Conservation (phyloP, 2,888 invertebrate species). For the Ommatoiulus sabulosus region DNA sequence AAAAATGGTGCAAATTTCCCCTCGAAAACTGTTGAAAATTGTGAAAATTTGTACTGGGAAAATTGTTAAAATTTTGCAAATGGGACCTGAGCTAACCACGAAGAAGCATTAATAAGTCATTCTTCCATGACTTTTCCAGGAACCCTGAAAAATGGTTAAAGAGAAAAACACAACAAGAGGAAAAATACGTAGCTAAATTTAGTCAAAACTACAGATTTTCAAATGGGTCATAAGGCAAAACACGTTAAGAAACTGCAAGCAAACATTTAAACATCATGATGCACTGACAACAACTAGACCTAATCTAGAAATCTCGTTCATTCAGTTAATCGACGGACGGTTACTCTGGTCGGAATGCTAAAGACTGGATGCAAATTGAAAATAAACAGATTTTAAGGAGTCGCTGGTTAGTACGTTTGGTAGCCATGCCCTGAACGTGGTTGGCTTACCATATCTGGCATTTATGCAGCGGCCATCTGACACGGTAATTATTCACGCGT, state of each 20-base stretch:
- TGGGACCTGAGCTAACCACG: no score
- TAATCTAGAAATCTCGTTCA: background rate
- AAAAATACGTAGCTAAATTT: background rate
- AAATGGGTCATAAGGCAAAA: background rate
- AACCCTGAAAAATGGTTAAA: background rate
- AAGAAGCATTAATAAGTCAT: no score
- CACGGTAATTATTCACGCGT: conserved; percentile 42
- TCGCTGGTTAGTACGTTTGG: conserved; percentile 4
- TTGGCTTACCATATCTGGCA: conserved; percentile 57
- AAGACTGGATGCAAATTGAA: background rate
- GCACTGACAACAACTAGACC: conserved; percentile 15
- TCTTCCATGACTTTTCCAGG: no score
- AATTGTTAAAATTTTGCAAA: no score
- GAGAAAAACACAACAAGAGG: background rate
- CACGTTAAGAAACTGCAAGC: background rate
- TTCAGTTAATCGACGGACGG: background rate
- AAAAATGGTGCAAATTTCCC: no score
- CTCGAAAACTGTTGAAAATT: no score
- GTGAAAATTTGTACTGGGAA: no score
- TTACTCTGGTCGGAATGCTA: background rate
- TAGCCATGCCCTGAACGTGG: conserved; percentile 37
- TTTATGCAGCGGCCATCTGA: conserved; percentile 54
- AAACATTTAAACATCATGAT: background rate
- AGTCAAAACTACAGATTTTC: background rate
- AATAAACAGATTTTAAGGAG: background rate